phyloP scores from a whole-genome alignment of 2,797 vertebrate species.

The Phaenicophaeus curvirostris region DNA sequence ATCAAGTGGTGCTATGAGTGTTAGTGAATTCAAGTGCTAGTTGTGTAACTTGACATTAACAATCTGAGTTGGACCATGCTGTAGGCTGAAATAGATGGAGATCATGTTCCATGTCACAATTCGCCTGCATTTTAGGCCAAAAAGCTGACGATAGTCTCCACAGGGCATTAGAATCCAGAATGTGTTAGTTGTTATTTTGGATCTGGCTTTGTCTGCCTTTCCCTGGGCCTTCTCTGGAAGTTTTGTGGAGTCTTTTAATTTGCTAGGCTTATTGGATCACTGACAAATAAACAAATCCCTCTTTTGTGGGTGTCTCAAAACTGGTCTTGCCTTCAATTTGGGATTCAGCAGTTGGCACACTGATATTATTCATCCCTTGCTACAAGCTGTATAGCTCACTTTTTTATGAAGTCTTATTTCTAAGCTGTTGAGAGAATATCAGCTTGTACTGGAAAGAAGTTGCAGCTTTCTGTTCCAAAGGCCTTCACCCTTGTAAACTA shows the following conservation, averaged over 20 bases:
- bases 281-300: not conserved
- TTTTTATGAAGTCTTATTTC: constrained; percentile 25
- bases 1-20: not conserved
- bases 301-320: not conserved
- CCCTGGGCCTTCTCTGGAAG: not conserved
- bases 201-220: not conserved
- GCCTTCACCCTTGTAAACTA: not conserved
- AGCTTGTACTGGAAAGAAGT: not conserved
- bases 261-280: not conserved
- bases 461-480: not conserved
- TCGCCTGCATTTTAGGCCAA: constrained; percentile 45
- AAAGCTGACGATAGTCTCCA: not conserved
- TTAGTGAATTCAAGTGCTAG: not conserved
- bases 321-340: not conserved
- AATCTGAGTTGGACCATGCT: not conserved
- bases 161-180: constrained; percentile 23
- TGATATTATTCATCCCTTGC: not conserved
- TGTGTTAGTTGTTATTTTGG: not conserved
- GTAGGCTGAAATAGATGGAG: not conserved
- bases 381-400: not conserved
- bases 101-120: not conserved
- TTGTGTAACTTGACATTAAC: not conserved
- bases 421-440: not conserved
- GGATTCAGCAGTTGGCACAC: not conserved
- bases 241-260: not conserved